Evolutionary conservation across 2,797 vertebrate species (phyloP).

Genomic region (Sparidentex hasta): DNA sequence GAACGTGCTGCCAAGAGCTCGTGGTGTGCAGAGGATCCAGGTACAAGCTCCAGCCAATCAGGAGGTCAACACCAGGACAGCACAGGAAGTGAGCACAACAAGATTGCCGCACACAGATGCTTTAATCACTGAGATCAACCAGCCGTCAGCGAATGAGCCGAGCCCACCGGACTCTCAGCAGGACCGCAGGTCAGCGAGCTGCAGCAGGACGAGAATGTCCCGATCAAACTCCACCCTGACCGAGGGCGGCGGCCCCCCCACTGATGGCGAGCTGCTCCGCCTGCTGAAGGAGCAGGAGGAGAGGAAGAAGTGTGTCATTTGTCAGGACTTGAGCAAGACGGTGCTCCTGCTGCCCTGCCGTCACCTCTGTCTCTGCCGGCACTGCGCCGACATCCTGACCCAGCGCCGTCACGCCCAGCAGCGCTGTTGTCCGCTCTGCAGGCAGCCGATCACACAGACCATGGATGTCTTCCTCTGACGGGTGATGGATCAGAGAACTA

Average conservation of each 20-base stretch:
- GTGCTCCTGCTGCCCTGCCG: constrained; percentile 93
- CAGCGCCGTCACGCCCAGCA: constrained; percentile 86
- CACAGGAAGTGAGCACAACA: constrained; percentile 1
- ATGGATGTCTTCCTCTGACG: constrained; percentile 92
- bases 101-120: constrained; percentile 14
- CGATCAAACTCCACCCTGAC: constrained; percentile 46
- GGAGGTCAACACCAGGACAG: constrained; percentile 40
- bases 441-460: constrained; percentile 91
- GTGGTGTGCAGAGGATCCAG: constrained; percentile 74
- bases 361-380: constrained; percentile 92
- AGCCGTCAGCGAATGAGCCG: not conserved
- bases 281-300: constrained; percentile 93
- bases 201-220: constrained; percentile 51
- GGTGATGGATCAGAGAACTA: fast-evolving
- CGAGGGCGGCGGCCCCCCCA: not conserved
- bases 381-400: constrained; percentile 89
- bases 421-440: constrained; percentile 93
- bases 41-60: constrained; percentile 70
- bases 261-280: constrained; percentile 65
- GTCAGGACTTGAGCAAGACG: constrained; percentile 92
- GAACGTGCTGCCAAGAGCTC: constrained; percentile 55
- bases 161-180: not conserved
- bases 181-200: not conserved
- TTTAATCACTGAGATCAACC: not conserved
- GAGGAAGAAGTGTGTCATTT: constrained; percentile 94